Evolutionary conservation across 1,140 invertebrate species (phyloP), one percentile per base, ranked within the genome.

Genomic region (Trichonephila clavipes): DNA sequence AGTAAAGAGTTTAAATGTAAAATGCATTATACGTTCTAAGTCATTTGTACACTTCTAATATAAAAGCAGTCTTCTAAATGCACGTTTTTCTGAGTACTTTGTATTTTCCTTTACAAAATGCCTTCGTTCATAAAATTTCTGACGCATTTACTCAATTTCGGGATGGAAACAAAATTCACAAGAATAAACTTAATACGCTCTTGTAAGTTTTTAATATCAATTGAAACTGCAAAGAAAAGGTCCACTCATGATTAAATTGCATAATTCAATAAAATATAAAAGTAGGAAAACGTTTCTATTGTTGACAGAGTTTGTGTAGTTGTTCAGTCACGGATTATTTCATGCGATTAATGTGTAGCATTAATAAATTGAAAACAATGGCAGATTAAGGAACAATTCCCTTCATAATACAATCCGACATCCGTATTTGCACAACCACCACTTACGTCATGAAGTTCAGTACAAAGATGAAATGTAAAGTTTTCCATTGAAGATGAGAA

Each of bases 301-400:
- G 82, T 83, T 59, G 82, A 83, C 82, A 59, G 34, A 12, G 51
- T 12, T 59, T 59, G 51, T 24, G 82, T 58, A 83, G 82, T 51
- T 59, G 82, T 83, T 83, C 82, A 83, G 82, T 58, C 82, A 83
- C 82, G 82, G 72, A 83, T 83, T 83, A 83, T 83, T 83, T 83
- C 82, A 51, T 77, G 72, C 72, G 82, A 83, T 83, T 83, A 83
- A 83, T 58, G 82, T 51, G 24, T 24, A 59, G 51, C 82, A 59
- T 59, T 83, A 83, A 83, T 83, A 83, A 51, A 83, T 58, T 21
- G 82, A 59, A 51, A 83, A 83, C 82, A 83, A 83, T 83, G 44
- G 82, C 21, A 83, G 82, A 24, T 83, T 83, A 83, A 59, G 82
- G 58, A 83, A 83, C 82, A 51, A 58, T 51, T 28, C 21, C 16